Conservation (phyloP, 2,113 vertebrate genomes). For the Phoxinus phoxinus region DNA sequence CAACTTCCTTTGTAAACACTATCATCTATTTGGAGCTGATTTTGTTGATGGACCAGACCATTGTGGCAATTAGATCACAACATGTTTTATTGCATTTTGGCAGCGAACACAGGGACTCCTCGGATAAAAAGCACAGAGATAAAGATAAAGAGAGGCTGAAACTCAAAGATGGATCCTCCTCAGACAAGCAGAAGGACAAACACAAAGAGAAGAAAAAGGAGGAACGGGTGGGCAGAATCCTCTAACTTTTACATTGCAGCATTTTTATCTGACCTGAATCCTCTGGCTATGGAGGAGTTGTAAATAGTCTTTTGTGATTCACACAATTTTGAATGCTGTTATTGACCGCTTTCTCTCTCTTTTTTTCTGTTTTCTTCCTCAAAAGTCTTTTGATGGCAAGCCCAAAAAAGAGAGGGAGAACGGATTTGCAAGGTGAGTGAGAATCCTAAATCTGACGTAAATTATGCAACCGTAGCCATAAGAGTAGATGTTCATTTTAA, state of each 20-base stretch:
- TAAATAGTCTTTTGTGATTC: constrained; percentile 29
- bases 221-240: constrained; percentile 82
- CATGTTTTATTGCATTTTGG: constrained; percentile 38
- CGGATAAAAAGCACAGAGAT: constrained; percentile 95
- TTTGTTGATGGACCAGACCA: constrained; percentile 18
- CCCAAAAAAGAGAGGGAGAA: constrained; percentile 95
- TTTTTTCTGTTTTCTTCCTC: neutral
- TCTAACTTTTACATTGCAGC: constrained; percentile 2
- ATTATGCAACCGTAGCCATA: neutral
- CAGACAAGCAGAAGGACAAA: constrained; percentile 85
- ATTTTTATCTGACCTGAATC: neutral
- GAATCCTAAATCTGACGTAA: neutral
- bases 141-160: constrained; percentile 86
- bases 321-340: constrained; percentile 22
- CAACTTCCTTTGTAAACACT: constrained; percentile 43
- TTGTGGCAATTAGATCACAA: constrained; percentile 20
- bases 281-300: constrained; percentile 19
- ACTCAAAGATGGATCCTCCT: constrained; percentile 94
- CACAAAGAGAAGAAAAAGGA: constrained; percentile 92
- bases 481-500: neutral
- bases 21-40: constrained; percentile 30
- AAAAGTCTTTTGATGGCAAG: constrained; percentile 80
- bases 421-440: constrained; percentile 92
- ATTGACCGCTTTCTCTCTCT: neutral
- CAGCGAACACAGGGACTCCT: constrained; percentile 91